Conservation (phyloP, 1,140 invertebrate species). For the Pseudomyrmex gracilis region DNA sequence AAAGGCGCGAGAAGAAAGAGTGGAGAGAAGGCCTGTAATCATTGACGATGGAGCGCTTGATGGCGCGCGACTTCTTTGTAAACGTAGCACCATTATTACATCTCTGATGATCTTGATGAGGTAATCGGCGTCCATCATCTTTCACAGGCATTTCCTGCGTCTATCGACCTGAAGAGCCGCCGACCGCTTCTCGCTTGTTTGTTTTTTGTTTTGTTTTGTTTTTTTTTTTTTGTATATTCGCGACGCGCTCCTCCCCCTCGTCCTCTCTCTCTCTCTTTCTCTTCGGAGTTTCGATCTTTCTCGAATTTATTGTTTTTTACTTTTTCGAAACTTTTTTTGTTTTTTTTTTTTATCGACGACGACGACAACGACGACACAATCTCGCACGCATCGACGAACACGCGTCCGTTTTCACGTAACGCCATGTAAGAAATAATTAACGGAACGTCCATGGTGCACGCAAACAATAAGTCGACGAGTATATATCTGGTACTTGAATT, state of each 20-base stretch:
- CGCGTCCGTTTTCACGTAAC: constrained; percentile 18
- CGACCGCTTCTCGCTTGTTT: constrained; percentile 11
- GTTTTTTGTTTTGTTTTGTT: not conserved
- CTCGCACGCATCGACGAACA: constrained; percentile 34
- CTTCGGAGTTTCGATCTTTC: not conserved
- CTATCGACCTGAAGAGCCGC: constrained; percentile 56
- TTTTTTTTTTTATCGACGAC: not conserved
- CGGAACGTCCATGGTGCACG: constrained; percentile 12
- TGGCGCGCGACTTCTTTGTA: constrained; percentile 72
- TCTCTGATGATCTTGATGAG: constrained; percentile 80
- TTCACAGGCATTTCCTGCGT: constrained; percentile 77
- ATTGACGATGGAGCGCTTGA: constrained; percentile 67
- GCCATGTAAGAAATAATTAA: constrained; percentile 51
- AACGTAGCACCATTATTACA: constrained; percentile 75
- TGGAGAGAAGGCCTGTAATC: constrained; percentile 54
- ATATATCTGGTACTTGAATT: constrained; percentile 25
- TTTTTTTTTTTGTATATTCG: constrained; percentile 16
- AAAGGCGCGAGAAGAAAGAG: constrained; percentile 40
- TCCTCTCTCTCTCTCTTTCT: constrained; percentile 1
- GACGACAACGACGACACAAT: constrained; percentile 8
- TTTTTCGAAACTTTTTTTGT: not conserved
- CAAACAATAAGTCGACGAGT: constrained; percentile 39
- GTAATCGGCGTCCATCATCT: constrained; percentile 80
- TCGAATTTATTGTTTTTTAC: not conserved
- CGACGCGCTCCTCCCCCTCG: not conserved